Base-by-base conservation (phyloP, 2,113 vertebrate species). In the Oceanites oceanicus region DNA sequence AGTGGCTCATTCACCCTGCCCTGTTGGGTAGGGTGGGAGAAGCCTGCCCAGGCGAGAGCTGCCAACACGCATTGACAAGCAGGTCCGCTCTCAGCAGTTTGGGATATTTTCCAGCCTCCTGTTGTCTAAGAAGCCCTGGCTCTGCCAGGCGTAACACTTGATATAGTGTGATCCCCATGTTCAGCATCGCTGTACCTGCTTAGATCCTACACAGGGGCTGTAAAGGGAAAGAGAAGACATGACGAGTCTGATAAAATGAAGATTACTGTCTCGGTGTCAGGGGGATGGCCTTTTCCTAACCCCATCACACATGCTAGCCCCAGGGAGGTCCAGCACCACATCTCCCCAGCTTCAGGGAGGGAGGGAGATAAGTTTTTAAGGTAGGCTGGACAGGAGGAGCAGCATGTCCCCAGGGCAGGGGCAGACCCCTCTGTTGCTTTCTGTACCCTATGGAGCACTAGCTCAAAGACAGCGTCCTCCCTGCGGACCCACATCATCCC, bases 381-480 rank as follows among this genome's bases (percentile, higher is more conserved):
- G 13, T 34, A 42, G 27, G 40, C 34, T 59, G 49, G 34, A 42
- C 18, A 27, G 44, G 25, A 25, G n/a, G 7, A 92, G 25, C 45
- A 76, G 58, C 34, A 55, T 25, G 11, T 65, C 18, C 34, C 53
- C 50, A 68, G 29, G 44, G 80, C 8, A 73, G 36, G 13, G 40
- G 11, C 14, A 65, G 34, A 74, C 45, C 21, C 26, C 0, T 0
- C 0, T 65, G 23, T 15, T 73, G 63, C 25, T 58, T 67, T 45
- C 16, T 50, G 19, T 65, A 19, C 47, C 47, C 15, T 25, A 8
- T n/a, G 36, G 32, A 71, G 20, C 38, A 38, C 26, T 1, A 72
- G 30, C 38, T 73, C 36, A 29, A 47, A 59, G 38, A 13, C 20
- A 21, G 6, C 53, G 30, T 36, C 25, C 27, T 89, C 13, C 65